Base-by-base conservation (phyloP, 1,140 invertebrate species). In the Psix sp. region DNA sequence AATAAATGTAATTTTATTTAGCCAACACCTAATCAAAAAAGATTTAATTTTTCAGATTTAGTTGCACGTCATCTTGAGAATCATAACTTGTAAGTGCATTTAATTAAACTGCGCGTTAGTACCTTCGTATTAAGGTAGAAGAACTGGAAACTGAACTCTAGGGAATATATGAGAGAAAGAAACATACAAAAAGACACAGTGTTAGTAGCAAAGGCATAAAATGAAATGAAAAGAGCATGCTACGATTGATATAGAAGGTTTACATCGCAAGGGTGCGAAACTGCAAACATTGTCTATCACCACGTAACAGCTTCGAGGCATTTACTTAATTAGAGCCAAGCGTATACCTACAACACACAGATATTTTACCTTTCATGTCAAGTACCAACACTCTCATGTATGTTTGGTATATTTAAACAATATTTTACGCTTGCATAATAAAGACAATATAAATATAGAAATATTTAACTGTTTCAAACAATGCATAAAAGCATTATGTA, bases 251-350 rank as follows among this genome's bases (percentile, higher is more conserved):
- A 68, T 38, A 39, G 65, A 65, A 70, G 59, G 45, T 65, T 71
- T 65, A 60, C 62, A 67, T 68, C 60, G 49, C 54, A 76, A 76
- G 73, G 76, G 76, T 74, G 76, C 76, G 76, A 78, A 75, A 74
- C 73, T 76, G 76, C 51, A 67, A 78, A 78, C 76, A 77, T 77
- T 77, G 72, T 77, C 76, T 77, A 65, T 75, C 67, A 66, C 48
- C 63, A 67, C 57, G 67, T 70, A 65, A 67, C 51, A 70, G 76
- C 72, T 77, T 54, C 63, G 65, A 77, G 76, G 76, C 73, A 76
- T 78, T 76, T 78, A 78, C 76, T 78, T 78, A 78, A 78, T 78
- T 78, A 78, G 76, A 78, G 73, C 72, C 67, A 68, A 70, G 57
- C 68, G 71, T 49, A 18, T 49, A 66, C 66, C 75, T 71, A 74